Percentiles rank a stretch among this genome's conserved stretches.
phyloP scores from a whole-genome alignment of 2,888 invertebrate species.

The Apamea crenata region DNA sequence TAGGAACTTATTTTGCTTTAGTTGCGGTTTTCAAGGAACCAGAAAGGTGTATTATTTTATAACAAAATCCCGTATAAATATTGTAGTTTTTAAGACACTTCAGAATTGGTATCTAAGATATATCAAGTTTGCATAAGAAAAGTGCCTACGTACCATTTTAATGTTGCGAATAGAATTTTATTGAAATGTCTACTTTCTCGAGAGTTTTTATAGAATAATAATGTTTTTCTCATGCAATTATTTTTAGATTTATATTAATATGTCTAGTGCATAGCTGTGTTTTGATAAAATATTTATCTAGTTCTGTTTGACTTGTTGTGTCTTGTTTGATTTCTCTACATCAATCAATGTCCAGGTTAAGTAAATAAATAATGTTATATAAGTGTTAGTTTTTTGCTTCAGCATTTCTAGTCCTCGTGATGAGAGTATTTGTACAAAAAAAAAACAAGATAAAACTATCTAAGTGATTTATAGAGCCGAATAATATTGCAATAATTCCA shows the following conservation, averaged over 20 bases:
- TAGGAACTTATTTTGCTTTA: neutral
- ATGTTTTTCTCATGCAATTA: slow-evolving; percentile 19
- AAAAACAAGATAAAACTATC: neutral
- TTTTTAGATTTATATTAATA: neutral
- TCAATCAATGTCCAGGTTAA: slow-evolving; percentile 47
- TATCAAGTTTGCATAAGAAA: slow-evolving; percentile 27
- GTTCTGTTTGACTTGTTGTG: slow-evolving; percentile 3
- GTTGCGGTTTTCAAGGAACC: neutral
- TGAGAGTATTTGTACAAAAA: neutral
- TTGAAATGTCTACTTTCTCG: slow-evolving; percentile 51
- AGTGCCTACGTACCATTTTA: slow-evolving; percentile 18
- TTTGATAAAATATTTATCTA: slow-evolving; percentile 4
- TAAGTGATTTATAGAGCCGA: neutral
- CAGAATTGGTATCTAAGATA: neutral
- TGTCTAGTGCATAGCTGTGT: neutral
- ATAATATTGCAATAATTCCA: neutral
- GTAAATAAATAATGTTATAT: neutral
- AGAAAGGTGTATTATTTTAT: neutral
- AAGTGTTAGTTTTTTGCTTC: neutral
- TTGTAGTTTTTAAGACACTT: neutral
- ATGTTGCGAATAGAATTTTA: slow-evolving; percentile 34
- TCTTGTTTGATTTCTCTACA: slow-evolving; percentile 24
- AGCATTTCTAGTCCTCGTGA: neutral
- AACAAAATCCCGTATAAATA: neutral
- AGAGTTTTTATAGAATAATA: slow-evolving; percentile 3